Conservation (phyloP, 2,113 vertebrate genomes). For the Nycticebus coucang region DNA sequence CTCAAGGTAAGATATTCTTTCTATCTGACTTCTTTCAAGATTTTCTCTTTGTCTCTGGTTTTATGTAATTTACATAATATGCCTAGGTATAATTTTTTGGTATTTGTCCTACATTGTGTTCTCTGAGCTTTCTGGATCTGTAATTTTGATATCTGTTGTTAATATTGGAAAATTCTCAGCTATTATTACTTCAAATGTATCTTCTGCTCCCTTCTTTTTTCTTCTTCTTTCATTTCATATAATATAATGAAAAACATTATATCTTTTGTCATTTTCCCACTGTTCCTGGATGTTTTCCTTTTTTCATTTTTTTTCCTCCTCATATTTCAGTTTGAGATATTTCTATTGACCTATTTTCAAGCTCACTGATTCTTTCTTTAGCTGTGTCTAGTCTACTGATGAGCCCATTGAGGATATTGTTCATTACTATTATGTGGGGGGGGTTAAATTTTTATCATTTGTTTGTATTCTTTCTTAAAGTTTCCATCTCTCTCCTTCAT, state of each 20-base stretch:
- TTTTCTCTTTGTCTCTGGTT: not conserved
- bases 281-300: not conserved
- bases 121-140: not conserved
- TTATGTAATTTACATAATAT: not conserved
- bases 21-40: not conserved
- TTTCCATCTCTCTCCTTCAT: not conserved
- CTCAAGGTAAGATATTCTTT: not conserved
- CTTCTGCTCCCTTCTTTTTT: not conserved
- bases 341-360: not conserved
- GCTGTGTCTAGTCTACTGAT: not conserved
- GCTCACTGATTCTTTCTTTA: not conserved
- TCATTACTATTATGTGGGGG: not conserved
- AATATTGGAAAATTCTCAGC: not conserved
- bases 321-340: not conserved
- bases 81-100: not conserved
- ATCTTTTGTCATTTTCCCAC: not conserved
- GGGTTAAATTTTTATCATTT: constrained; percentile 1
- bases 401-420: not conserved
- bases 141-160: not conserved
- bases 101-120: not conserved
- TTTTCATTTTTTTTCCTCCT: not conserved
- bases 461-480: not conserved
- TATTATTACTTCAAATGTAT: not conserved
- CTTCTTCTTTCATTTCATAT: not conserved
- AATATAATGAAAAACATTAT: too few relatives aligned